Evolutionary conservation across 2,113 vertebrate genomes (phyloP).

Genomic region (Electrona antarctica): DNA sequence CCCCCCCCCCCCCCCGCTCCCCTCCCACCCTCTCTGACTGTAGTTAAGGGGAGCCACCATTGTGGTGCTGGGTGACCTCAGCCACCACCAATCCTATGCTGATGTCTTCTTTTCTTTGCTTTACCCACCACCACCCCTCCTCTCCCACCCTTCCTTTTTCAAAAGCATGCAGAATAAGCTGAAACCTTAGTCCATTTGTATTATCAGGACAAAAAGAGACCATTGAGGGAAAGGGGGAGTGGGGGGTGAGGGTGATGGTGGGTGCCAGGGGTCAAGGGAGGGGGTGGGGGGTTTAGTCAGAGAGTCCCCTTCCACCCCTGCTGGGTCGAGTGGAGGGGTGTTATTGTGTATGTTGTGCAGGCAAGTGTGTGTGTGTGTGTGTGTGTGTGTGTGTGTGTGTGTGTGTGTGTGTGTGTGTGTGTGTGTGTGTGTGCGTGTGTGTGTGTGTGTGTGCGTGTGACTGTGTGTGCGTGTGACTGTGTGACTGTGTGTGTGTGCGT

Average conservation of each 20-base stretch:
- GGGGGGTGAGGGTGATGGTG: constrained; percentile 50
- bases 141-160: constrained; percentile 59
- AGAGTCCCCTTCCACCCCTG: constrained; percentile 53
- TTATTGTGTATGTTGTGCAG: constrained; percentile 1
- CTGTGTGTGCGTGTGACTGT: too few species aligned
- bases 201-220: constrained; percentile 74
- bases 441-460: too few species aligned
- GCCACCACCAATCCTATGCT: constrained; percentile 66
- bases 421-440: too few species aligned
- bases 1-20: constrained; percentile 27
- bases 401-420: neutral
- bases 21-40: constrained; percentile 28
- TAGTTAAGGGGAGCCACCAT: constrained; percentile 60
- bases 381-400: neutral
- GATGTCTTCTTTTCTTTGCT: constrained; percentile 78
- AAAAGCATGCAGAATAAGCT: constrained; percentile 82
- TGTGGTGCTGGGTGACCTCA: constrained; percentile 57
- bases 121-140: neutral
- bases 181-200: constrained; percentile 81
- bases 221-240: constrained; percentile 61
- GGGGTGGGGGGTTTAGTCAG: constrained; percentile 54
- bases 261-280: constrained; percentile 63
- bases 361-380: neutral
- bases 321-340: constrained; percentile 45
- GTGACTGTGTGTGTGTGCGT: too few species aligned